Percentiles rank a stretch among this genome's conserved stretches.
These are phyloP conservation scores for Anneissia japonica DNA, from an alignment of 35 echinoderm and acorn worm genomes.

Conservation along the genomic window DNA sequence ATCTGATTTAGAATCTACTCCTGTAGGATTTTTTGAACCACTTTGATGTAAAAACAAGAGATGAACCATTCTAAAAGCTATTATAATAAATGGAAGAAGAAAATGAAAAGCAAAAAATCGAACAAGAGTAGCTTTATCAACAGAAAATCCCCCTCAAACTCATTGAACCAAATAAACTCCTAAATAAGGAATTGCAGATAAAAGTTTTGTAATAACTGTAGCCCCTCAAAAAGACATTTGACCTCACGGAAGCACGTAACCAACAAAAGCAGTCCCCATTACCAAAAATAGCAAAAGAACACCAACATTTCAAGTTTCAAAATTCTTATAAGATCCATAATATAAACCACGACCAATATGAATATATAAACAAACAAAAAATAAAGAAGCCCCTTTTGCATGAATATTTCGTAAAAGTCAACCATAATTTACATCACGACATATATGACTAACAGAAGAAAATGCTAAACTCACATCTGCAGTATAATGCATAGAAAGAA, in stretches of 20 bases:
- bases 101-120: conserved; percentile 83
- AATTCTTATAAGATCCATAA: conserved; percentile 60
- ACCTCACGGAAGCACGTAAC: conserved; percentile 65
- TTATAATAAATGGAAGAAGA: conserved; percentile 63
- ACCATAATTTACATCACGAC: conserved; percentile 78
- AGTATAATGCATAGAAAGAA: conserved; percentile 75
- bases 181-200: conserved; percentile 63
- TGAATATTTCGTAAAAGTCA: conserved; percentile 67
- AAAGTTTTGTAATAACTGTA: conserved; percentile 73
- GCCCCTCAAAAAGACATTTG: conserved; percentile 90
- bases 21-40: conserved; percentile 66
- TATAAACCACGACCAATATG: conserved; percentile 79
- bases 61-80: conserved; percentile 41
- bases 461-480: conserved; percentile 57
- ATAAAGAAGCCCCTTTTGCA: conserved; percentile 64
- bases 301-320: conserved; percentile 56
- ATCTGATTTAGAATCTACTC: conserved; percentile 33
- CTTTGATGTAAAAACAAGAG: conserved; percentile 60
- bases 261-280: conserved; percentile 64
- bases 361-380: conserved; percentile 75
- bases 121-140: conserved; percentile 58
- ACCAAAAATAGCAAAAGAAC: conserved; percentile 48
- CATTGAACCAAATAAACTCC: conserved; percentile 52
- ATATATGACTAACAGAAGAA: conserved; percentile 58
- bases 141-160: conserved; percentile 70